Evolutionary conservation across 2,113 vertebrate genomes (phyloP).

Genomic region (crab-eating macaque (Macaca fascicularis)): T2T-MFA8v1.1 NC_088375.1:109708001-109708500

Average conservation of each 20-base stretch:
- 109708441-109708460: neutral
- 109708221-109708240: conserved; percentile 2
- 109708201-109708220: conserved; percentile 7
- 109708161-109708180: neutral
- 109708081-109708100: too few relatives aligned
- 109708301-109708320: neutral
- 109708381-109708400: neutral
- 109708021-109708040: too few relatives aligned
- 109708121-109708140: neutral
- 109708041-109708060: too few relatives aligned
- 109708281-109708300: conserved; percentile 19
- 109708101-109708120: neutral
- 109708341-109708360: neutral
- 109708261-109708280: conserved; percentile 6
- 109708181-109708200: neutral
- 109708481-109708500: neutral
- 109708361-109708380: neutral
- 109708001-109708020: too few relatives aligned
- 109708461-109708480: neutral
- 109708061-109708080: too few relatives aligned
- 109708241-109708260: neutral
- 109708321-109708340: neutral
- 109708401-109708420: neutral
- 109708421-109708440: neutral
- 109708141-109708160: neutral